phyloP scores from a whole-genome alignment of 2,113 vertebrate genomes.

The Muscicapa adusta region DNA sequence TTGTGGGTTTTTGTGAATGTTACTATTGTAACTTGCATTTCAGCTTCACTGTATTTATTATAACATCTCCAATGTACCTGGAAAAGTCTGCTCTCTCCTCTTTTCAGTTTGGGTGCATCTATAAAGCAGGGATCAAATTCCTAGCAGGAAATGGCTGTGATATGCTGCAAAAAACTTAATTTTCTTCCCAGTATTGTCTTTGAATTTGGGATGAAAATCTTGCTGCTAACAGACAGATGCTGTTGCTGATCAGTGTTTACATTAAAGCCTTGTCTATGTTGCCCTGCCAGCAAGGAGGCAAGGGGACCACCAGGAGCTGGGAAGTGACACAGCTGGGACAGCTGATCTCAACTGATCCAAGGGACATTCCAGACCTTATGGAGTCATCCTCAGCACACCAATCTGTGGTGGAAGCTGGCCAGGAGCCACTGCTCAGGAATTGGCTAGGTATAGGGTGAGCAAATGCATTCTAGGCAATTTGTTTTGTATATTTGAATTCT shows the following conservation, averaged over 20 bases:
- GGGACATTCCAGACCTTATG: neutral
- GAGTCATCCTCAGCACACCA: neutral
- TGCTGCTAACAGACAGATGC: neutral
- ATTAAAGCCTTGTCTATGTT: neutral
- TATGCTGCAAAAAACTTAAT: neutral
- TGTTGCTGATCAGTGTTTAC: neutral
- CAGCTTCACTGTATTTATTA: neutral
- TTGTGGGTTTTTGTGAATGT: neutral
- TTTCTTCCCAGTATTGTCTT: neutral
- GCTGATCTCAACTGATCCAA: neutral
- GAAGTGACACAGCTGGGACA: neutral
- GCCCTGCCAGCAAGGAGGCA: neutral
- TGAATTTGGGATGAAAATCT: neutral
- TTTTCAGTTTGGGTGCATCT: neutral
- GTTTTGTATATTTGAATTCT: neutral
- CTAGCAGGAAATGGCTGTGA: neutral
- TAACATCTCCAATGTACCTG: neutral
- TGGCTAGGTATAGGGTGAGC: neutral
- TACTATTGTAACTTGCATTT: neutral
- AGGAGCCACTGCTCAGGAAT: neutral
- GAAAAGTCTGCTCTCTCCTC: neutral
- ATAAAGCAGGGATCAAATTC: neutral
- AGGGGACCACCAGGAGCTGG: neutral
- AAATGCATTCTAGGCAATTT: neutral
- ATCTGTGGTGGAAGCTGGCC: neutral